phyloP scores from a whole-genome alignment of 2,888 invertebrate genomes.

The Drosophila atripex region DNA sequence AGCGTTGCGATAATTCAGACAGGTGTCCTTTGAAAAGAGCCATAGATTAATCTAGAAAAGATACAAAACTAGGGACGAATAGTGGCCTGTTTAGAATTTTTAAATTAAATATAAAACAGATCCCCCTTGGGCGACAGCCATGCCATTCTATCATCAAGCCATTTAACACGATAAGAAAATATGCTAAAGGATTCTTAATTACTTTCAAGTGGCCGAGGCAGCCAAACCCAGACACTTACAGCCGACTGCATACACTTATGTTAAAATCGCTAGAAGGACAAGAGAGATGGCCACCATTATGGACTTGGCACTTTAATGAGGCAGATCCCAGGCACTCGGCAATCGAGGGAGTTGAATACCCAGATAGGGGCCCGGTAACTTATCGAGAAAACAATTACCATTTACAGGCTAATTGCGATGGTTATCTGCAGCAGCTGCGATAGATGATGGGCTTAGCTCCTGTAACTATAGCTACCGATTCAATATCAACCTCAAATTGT shows the following conservation, averaged over 20 bases:
- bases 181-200: conserved; percentile 78
- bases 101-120: background rate
- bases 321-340: conserved; percentile 6
- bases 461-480: conserved; percentile 6
- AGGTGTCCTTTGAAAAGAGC: conserved; percentile 17
- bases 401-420: conserved; percentile 64
- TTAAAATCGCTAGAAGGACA: conserved; percentile 20
- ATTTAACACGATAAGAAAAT: conserved; percentile 69
- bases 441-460: conserved; percentile 16
- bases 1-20: conserved; percentile 26
- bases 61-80: background rate
- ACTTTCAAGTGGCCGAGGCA: conserved; percentile 70
- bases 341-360: conserved; percentile 16
- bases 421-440: conserved; percentile 52
- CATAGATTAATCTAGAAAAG: background rate
- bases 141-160: conserved; percentile 46
- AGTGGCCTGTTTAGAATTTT: background rate
- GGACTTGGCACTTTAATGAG: conserved; percentile 44
- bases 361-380: conserved; percentile 9
- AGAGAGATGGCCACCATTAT: conserved; percentile 26
- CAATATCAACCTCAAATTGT: conserved; percentile 25
- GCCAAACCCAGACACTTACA: conserved; percentile 35
- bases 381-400: conserved; percentile 64
- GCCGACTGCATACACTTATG: conserved; percentile 32
- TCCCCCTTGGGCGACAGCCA: conserved; percentile 28